These are phyloP conservation scores for Anas platyrhynchos DNA, from an alignment of 2,113 vertebrate species.

Conservation along the genomic window DNA sequence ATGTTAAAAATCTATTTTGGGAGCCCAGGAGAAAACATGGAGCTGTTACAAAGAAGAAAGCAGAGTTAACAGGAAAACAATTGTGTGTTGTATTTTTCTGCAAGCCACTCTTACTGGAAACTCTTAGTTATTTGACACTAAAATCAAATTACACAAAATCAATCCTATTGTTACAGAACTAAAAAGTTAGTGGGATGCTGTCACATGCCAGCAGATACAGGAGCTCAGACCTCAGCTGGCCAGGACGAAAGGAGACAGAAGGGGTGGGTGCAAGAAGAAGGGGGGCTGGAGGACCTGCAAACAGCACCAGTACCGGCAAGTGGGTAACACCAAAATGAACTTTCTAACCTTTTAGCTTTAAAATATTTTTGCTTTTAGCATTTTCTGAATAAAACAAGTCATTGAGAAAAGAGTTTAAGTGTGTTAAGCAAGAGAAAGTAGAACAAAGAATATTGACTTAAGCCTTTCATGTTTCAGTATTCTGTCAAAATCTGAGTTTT, in stretches of 20 bases:
- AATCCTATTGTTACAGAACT: not conserved
- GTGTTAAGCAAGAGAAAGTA: not conserved
- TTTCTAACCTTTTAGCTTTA: not conserved
- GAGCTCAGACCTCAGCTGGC: not conserved
- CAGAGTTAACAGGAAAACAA: not conserved
- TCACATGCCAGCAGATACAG: fast-evolving
- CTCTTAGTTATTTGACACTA: not conserved
- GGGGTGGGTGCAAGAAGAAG: not conserved
- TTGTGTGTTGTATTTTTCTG: not conserved
- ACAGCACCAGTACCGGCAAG: no score
- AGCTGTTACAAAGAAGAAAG: not conserved
- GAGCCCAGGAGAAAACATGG: not conserved
- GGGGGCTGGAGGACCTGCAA: not conserved
- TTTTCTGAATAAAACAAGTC: not conserved
- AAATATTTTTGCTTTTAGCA: not conserved
- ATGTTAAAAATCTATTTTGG: not conserved
- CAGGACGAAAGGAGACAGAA: not conserved
- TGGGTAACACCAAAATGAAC: not conserved
- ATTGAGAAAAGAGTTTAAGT: not conserved
- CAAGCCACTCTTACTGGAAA: not conserved
- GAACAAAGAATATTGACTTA: not conserved
- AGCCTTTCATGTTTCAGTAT: not conserved
- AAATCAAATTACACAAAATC: not conserved
- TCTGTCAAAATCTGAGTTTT: not conserved
- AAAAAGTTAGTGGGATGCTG: not conserved